Evolutionary conservation across 2,888 invertebrate genomes (phyloP), one percentile per base, ranked within the genome.

Genomic region (Allacma fusca): DNA sequence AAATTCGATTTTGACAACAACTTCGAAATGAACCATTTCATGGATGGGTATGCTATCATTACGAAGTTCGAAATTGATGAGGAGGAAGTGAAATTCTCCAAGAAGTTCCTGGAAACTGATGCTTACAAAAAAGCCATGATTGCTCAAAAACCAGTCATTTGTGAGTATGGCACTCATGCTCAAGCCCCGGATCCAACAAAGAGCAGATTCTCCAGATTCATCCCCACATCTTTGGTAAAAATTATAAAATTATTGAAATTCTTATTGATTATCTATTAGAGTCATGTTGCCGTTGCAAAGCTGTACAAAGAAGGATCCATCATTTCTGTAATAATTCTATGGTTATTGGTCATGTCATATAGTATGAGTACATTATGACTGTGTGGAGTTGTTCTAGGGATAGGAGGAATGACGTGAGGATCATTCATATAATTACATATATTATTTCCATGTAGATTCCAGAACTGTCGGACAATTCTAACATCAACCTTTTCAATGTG

Each of bases 101-200:
- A 86, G 78, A 85, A 86, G 28, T 87, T 86, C 79, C 82, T 89
- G 23, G 85, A 88, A 78, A 87, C 88, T 16, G 87, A 88, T 57
- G 86, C 87, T 1, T 89, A 87, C 85, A 85, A 86, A 76, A 87
- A 86, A 76, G 88, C 88, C 50, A 86, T 87, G 81, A 85, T 85
- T 21, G 86, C 87, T 13, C 85, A 87, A 28, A 84, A 87, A 67
- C 87, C 89, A 1, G 87, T 88, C 0, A 86, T 85, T 71, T 86
- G 87, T 5, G 88, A 88, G 82, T 89, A 88, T 84, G 89, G 88
- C 0, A 89, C 89, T 0, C 85, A 85, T 50, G 86, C 87, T 0
- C 86, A 59, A 23, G 59, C 85, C 77, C 87, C 88, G 0, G 89
- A 89, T 84, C 89, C 89, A 0, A 87, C 87, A 82, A 88, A 88